A percentile compares a stretch with the other conserved stretches of the same genome.
Evolutionary conservation across 2,113 vertebrate species (phyloP).

Genomic region (Columbina picui): DNA sequence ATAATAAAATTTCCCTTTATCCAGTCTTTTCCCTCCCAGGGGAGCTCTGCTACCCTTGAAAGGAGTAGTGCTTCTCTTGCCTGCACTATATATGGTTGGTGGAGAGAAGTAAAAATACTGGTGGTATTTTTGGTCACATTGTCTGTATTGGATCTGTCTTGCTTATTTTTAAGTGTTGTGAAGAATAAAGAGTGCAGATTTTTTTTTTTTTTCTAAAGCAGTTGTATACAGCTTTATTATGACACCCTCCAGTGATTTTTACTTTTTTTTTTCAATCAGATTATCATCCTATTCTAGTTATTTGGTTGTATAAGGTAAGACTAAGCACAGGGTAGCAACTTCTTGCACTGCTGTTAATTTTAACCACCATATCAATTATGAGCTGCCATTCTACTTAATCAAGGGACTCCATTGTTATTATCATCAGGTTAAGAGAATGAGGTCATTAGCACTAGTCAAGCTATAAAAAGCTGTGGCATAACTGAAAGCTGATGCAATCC

Average conservation of each 20-base stretch:
- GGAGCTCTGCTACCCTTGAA: not conserved
- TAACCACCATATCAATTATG: constrained; percentile 78
- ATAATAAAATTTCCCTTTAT: not conserved
- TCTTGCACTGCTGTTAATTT: constrained; percentile 76
- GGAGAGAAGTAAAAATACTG: not conserved
- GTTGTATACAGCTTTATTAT: not conserved
- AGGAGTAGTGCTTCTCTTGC: not conserved
- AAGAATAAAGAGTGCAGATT: not conserved
- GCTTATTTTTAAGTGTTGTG: not conserved
- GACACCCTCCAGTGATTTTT: not conserved
- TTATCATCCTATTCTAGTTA: constrained; percentile 29
- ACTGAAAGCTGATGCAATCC: constrained; percentile 37
- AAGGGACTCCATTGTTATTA: constrained; percentile 70
- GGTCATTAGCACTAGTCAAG: constrained; percentile 70
- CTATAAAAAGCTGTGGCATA: constrained; percentile 72
- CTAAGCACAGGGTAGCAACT: constrained; percentile 31
- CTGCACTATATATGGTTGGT: not conserved
- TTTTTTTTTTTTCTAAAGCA: not conserved
- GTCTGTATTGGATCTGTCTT: not conserved
- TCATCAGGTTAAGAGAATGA: constrained; percentile 76
- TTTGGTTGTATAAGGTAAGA: constrained; percentile 62
- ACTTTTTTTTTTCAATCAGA: not conserved
- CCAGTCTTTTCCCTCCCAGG: not conserved
- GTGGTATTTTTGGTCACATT: not conserved
- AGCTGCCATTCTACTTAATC: constrained; percentile 76